Conservation (phyloP, 2,113 vertebrate species). For the Antechinus stuartii region DNA sequence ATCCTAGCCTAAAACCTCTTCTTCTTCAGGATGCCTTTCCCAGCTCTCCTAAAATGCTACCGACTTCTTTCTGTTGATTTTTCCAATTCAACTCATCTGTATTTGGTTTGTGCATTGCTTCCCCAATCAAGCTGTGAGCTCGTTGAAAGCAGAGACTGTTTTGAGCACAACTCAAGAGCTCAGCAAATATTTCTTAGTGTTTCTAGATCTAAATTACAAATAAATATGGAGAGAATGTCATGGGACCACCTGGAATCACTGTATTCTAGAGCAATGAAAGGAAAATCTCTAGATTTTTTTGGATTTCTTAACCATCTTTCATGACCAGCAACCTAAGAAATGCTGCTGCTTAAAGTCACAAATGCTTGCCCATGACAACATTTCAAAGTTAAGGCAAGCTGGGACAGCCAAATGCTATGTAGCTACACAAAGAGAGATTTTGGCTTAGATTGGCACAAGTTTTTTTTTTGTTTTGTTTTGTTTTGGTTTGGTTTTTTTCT, state of each 20-base stretch:
- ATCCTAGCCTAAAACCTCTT: not conserved
- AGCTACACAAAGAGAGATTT: no score
- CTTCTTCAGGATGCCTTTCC: not conserved
- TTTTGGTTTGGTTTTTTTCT: no score
- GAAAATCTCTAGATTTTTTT: constrained; percentile 27
- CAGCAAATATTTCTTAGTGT: not conserved
- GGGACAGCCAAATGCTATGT: no score
- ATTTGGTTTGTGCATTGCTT: not conserved
- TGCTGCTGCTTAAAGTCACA: not conserved
- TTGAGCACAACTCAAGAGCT: constrained; percentile 2
- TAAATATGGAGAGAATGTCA: not conserved
- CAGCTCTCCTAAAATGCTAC: not conserved
- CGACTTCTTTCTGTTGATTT: not conserved
- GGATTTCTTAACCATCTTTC: constrained; percentile 8
- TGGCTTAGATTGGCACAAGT: no score
- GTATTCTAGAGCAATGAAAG: not conserved
- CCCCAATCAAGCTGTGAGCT: not conserved
- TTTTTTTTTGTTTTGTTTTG: no score
- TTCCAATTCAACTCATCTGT: not conserved
- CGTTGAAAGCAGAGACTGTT: no score
- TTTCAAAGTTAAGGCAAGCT: not conserved
- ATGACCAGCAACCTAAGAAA: constrained; percentile 16
- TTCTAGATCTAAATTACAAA: not conserved
- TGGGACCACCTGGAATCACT: not conserved
- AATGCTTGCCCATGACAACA: not conserved